phyloP scores from a whole-genome alignment of 2,113 vertebrate species.

The Condylura cristata region DNA sequence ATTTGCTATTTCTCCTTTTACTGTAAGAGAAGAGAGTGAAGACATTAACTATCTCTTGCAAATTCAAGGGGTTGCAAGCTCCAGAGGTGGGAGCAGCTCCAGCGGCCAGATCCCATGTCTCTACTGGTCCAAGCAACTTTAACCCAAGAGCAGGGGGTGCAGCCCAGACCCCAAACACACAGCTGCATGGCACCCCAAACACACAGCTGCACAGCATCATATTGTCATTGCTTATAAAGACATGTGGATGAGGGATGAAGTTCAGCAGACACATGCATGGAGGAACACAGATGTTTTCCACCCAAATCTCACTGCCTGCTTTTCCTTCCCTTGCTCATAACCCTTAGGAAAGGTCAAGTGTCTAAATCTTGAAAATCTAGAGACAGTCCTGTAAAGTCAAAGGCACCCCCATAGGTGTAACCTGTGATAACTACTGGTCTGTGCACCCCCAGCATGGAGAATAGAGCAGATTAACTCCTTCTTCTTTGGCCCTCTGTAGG shows the following conservation, averaged over 20 bases:
- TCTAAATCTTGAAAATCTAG: not conserved
- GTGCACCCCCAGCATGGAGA: not conserved
- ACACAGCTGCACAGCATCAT: no score
- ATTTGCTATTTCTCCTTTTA: not conserved
- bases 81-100: not conserved
- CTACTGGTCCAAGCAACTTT: not conserved
- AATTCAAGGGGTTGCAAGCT: not conserved
- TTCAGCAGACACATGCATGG: not conserved
- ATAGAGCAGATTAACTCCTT: not conserved
- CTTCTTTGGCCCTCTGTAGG: not conserved
- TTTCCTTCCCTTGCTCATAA: not conserved
- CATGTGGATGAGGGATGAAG: not conserved
- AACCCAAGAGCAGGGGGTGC: not conserved
- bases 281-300: not conserved
- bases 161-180: not conserved
- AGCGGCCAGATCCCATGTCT: not conserved
- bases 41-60: not conserved
- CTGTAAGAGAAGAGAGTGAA: not conserved
- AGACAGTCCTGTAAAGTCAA: not conserved
- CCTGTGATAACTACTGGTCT: not conserved
- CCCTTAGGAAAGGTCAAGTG: not conserved
- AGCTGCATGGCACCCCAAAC: not conserved
- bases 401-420: not conserved
- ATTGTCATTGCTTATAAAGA: not conserved
- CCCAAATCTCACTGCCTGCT: not conserved